Percentiles rank a stretch among this genome's conserved stretches.
Evolutionary conservation across 2,113 vertebrate species (phyloP).

Genomic region (Pseudopodoces humilis): DNA sequence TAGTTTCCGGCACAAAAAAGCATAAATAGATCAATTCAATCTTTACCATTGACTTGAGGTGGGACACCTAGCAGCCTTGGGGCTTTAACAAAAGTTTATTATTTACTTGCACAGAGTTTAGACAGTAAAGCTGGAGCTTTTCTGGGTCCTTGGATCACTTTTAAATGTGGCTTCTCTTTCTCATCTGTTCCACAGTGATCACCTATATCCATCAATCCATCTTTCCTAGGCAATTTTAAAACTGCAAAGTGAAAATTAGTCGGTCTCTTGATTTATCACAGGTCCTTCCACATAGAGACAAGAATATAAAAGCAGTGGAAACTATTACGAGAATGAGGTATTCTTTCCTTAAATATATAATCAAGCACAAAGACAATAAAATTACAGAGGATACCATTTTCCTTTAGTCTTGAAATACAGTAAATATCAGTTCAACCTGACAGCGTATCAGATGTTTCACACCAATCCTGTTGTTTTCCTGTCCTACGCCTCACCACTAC

Average conservation of each 20-base stretch:
- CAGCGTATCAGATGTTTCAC: neutral
- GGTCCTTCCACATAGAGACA: neutral
- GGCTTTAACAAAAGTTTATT: slow-evolving; percentile 18
- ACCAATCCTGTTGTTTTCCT: neutral
- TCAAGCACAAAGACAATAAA: neutral
- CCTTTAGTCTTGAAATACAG: neutral
- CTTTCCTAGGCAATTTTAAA: neutral
- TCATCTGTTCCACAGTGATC: neutral
- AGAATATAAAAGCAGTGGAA: neutral
- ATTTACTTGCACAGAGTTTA: slow-evolving; percentile 13
- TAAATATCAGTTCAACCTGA: neutral
- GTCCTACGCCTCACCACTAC: neutral
- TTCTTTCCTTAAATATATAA: neutral
- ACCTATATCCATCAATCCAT: neutral
- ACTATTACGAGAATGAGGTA: neutral
- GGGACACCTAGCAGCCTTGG: neutral
- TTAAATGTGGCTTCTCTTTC: neutral
- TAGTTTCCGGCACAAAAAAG: neutral
- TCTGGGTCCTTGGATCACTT: neutral
- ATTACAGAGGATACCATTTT: neutral
- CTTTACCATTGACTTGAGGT: neutral
- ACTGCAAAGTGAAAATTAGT: neutral
- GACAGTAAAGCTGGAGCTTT: neutral
- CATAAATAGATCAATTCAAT: neutral
- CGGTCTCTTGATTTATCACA: neutral